Conservation (phyloP, 2,797 vertebrate genomes). For the Uromys caudimaculatus region DNA sequence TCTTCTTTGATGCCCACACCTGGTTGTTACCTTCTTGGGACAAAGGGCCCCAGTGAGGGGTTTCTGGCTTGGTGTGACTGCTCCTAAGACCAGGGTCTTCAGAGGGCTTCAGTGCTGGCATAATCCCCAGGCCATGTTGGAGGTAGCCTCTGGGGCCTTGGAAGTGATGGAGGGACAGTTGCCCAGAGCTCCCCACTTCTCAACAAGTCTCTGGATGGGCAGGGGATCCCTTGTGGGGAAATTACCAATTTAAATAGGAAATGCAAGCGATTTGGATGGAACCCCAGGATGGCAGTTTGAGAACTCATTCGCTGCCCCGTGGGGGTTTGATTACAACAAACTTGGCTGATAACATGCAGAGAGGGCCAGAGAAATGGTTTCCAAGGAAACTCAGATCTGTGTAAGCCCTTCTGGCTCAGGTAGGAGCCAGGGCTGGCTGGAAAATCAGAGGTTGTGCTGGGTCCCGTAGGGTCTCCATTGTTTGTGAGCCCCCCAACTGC, state of each 20-base stretch:
- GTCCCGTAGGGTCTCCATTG: not conserved
- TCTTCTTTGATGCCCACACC: not conserved
- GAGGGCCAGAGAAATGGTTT: slow-evolving; percentile 86
- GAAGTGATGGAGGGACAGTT: not conserved
- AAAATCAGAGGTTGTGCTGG: slow-evolving; percentile 69
- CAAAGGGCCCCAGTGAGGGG: not conserved
- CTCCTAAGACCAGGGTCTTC: not conserved
- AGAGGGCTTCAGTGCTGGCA: not conserved
- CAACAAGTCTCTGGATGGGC: slow-evolving; percentile 60
- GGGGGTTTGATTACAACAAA: slow-evolving; percentile 89
- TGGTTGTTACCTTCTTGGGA: not conserved
- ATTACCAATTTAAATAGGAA: slow-evolving; percentile 86
- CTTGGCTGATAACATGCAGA: slow-evolving; percentile 83
- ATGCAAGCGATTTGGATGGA: slow-evolving; percentile 85
- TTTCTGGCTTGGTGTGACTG: not conserved
- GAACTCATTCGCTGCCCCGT: slow-evolving; percentile 86
- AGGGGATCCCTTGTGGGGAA: slow-evolving; percentile 63
- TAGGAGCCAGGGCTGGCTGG: slow-evolving; percentile 77
- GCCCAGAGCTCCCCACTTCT: slow-evolving; percentile 28
- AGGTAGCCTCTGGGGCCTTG: not conserved
- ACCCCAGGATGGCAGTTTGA: slow-evolving; percentile 85
- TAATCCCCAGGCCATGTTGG: not conserved
- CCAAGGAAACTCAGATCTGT: slow-evolving; percentile 87
- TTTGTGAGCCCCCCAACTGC: not conserved
- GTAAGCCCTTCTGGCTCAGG: slow-evolving; percentile 83